These are phyloP conservation scores for Girardia tigrina DNA, from an alignment of 2,888 invertebrate genomes.

Conservation along the genomic window DNA sequence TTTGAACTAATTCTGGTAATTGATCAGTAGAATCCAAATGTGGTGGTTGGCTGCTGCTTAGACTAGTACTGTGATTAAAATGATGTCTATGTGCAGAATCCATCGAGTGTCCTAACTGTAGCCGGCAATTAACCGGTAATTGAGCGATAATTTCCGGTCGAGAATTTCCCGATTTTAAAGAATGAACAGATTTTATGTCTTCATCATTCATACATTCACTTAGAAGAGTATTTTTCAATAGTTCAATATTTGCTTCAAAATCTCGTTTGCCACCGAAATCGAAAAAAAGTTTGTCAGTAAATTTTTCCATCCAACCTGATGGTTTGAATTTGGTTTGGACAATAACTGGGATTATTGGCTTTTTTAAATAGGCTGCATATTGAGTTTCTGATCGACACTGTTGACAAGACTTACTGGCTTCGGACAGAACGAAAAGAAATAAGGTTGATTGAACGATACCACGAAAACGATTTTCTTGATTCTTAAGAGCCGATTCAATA, in stretches of 20 bases:
- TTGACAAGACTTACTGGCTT: slow-evolving; percentile 39
- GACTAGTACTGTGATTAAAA: neutral
- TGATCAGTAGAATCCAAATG: neutral
- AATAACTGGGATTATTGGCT: slow-evolving; percentile 46
- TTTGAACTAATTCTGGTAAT: slow-evolving; percentile 9
- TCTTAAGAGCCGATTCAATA: slow-evolving; percentile 15
- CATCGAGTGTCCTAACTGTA: slow-evolving; percentile 19
- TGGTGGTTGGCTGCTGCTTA: neutral
- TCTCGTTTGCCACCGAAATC: slow-evolving; percentile 45
- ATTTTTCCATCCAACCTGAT: slow-evolving; percentile 47
- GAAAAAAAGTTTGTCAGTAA: slow-evolving; percentile 45
- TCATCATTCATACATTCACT: slow-evolving; percentile 19
- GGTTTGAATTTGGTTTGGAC: slow-evolving; percentile 45
- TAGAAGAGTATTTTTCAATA: slow-evolving; percentile 4
- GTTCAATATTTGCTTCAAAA: slow-evolving; percentile 27
- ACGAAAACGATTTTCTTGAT: slow-evolving; percentile 24
- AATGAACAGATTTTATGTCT: slow-evolving; percentile 10
- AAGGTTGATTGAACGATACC: slow-evolving; percentile 24
- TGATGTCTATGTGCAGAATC: neutral
- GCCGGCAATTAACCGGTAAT: slow-evolving; percentile 5
- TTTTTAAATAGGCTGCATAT: slow-evolving; percentile 37
- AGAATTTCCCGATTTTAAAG: neutral
- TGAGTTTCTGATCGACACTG: slow-evolving; percentile 38
- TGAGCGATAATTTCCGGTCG: slow-evolving; percentile 19
- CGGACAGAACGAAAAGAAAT: neutral